phyloP scores from a whole-genome alignment of 2,113 vertebrate species.

The Caranx melampygus region DNA sequence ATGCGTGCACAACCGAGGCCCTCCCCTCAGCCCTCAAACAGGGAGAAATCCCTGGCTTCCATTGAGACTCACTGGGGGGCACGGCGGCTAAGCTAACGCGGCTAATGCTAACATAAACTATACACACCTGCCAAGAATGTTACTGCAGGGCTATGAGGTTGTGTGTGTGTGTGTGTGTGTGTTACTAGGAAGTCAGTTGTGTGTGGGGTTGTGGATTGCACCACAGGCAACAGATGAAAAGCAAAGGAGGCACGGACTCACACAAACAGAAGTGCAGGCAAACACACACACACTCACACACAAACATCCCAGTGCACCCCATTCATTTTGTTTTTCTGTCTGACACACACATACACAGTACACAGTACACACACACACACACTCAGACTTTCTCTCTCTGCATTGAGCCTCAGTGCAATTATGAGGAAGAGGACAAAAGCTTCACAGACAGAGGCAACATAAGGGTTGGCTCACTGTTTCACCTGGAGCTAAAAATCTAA shows the following conservation, averaged over 20 bases:
- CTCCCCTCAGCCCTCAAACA: slow-evolving; percentile 70
- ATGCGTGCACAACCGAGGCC: slow-evolving; percentile 46
- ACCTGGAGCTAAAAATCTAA: slow-evolving; percentile 93
- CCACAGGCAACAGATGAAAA: slow-evolving; percentile 85
- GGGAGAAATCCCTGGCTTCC: slow-evolving; percentile 87
- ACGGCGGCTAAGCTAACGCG: slow-evolving; percentile 59
- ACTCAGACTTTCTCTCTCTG: slow-evolving; percentile 37
- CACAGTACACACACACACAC: slow-evolving; percentile 18
- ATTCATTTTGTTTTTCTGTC: slow-evolving; percentile 25
- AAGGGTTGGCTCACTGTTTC: slow-evolving; percentile 89
- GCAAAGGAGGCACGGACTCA: slow-evolving; percentile 65
- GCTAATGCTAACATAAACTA: slow-evolving; percentile 82
- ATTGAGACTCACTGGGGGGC: slow-evolving; percentile 72
- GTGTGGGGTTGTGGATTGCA: slow-evolving; percentile 72
- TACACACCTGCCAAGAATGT: slow-evolving; percentile 84
- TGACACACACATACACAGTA: slow-evolving; percentile 55
- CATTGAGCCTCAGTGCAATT: slow-evolving; percentile 82
- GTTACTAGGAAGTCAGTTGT: slow-evolving; percentile 42
- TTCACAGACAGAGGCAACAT: slow-evolving; percentile 88
- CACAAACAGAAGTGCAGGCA: slow-evolving; percentile 28
- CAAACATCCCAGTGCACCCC: neutral
- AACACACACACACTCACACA: slow-evolving; percentile 30
- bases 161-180: slow-evolving; percentile 40
- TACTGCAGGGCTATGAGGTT: slow-evolving; percentile 76
- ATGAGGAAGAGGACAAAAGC: slow-evolving; percentile 83